Conservation (phyloP, 2,113 vertebrate genomes). For the Tursiops truncatus region DNA sequence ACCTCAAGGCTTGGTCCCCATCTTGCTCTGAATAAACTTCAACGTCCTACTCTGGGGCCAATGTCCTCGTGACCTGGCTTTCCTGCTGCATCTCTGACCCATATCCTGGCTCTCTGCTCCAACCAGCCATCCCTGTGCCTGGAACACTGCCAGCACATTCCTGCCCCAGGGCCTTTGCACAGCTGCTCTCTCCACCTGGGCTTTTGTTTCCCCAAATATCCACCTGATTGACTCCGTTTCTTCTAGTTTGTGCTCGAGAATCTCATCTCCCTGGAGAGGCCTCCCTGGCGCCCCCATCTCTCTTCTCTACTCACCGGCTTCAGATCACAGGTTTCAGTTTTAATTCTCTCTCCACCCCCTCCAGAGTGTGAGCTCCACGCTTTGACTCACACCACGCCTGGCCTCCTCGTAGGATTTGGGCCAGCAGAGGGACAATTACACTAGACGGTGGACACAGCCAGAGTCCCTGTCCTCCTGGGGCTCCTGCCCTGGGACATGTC, state of each 20-base stretch:
- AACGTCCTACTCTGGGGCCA: accelerated
- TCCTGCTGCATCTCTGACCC: not conserved
- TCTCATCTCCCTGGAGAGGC: not conserved
- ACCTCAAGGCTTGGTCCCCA: not conserved
- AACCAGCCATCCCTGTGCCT: not conserved
- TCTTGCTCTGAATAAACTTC: not conserved
- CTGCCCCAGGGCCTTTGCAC: slow-evolving; percentile 8
- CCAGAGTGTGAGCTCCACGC: accelerated
- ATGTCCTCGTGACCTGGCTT: accelerated
- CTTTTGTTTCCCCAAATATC: not conserved
- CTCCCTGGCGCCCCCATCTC: accelerated
- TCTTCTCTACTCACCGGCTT: no score
- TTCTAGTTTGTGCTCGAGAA: not conserved
- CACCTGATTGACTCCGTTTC: not conserved
- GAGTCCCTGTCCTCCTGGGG: not conserved
- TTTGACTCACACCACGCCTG: not conserved
- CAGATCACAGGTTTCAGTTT: not conserved
- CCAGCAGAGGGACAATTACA: not conserved
- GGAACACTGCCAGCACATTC: accelerated
- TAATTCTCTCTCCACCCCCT: no score
- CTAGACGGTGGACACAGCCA: accelerated
- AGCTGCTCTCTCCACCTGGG: no score
- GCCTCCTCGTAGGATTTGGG: accelerated
- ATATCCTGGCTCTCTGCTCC: accelerated
- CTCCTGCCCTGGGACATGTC: not conserved